Evolutionary conservation across 2,113 vertebrate genomes (phyloP).

Genomic region (Vireo altiloquus): DNA sequence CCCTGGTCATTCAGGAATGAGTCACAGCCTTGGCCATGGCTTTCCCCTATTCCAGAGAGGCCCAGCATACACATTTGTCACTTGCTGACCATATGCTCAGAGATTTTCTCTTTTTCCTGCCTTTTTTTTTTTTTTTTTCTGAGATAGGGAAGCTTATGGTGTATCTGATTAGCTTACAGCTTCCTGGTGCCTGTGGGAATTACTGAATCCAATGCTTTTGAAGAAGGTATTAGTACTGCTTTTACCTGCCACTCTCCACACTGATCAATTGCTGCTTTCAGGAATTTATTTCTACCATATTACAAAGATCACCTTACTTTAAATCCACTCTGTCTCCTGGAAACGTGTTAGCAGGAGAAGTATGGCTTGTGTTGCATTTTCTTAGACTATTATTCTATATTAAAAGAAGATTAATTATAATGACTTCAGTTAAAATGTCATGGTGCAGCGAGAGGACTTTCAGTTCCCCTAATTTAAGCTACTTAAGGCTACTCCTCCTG

Average conservation of each 20-base stretch:
- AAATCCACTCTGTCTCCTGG: not conserved
- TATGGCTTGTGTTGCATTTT: not conserved
- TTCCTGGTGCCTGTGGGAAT: not conserved
- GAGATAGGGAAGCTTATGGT: not conserved
- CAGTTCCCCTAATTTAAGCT: not conserved
- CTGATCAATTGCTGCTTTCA: not conserved
- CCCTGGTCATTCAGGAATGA: not conserved
- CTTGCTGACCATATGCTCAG: not conserved
- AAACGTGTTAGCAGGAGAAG: not conserved
- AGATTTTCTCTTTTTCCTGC: not conserved
- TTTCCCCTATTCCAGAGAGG: not conserved
- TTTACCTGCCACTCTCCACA: not conserved
- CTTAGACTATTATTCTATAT: not conserved
- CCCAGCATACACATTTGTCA: not conserved
- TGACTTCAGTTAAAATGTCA: not conserved
- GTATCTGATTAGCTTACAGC: constrained; percentile 1
- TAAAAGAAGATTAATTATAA: constrained; percentile 25
- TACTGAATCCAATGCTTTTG: not conserved
- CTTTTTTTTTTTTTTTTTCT: not conserved
- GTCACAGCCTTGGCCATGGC: not conserved
- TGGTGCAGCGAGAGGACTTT: not conserved
- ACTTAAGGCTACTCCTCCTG: not conserved
- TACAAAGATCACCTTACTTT: not conserved
- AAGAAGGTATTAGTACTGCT: not conserved
- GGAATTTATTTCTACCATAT: not conserved